Evolutionary conservation across 2,113 vertebrate genomes (phyloP).

Genomic region (Meles meles): DNA sequence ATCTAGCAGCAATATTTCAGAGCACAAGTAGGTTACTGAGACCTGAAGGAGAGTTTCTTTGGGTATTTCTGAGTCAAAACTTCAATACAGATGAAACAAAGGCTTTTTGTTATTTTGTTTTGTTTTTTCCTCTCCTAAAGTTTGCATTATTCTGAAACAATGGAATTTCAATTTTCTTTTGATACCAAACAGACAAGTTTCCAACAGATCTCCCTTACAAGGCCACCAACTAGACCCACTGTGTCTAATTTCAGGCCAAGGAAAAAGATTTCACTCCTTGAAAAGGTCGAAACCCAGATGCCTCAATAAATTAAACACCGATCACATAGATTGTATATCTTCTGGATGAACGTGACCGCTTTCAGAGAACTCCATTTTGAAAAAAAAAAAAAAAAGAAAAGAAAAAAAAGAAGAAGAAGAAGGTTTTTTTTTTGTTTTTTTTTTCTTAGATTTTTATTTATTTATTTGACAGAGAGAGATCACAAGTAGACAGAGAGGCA

Average conservation of each 20-base stretch:
- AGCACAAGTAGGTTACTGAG: conserved; percentile 53
- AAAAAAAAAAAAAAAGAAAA: not conserved
- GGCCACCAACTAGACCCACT: not conserved
- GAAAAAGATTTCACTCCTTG: conserved; percentile 36
- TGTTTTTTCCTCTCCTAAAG: not conserved
- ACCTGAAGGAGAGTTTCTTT: conserved; percentile 61
- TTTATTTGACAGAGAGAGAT: too few relatives aligned
- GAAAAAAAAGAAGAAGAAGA: too few relatives aligned
- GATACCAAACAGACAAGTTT: conserved; percentile 54
- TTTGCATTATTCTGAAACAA: conserved; percentile 62
- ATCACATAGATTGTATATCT: conserved; percentile 27
- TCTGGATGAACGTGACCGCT: conserved; percentile 44
- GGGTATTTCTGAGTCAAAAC: conserved; percentile 62
- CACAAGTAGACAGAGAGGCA: too few relatives aligned
- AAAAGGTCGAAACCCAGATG: conserved; percentile 30
- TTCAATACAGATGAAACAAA: conserved; percentile 64
- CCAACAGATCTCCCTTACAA: not conserved
- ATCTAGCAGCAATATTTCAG: conserved; percentile 56
- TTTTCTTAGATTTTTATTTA: too few relatives aligned
- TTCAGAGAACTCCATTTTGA: conserved; percentile 38
- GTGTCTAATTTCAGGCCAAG: conserved; percentile 35
- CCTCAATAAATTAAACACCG: conserved; percentile 38
- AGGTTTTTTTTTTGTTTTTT: too few relatives aligned
- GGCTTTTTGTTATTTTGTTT: not conserved
- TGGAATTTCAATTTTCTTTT: conserved; percentile 66